A percentile compares a stretch with the other conserved stretches of the same genome.
Conservation (phyloP, 2,888 invertebrate genomes). For the Isotomurus palustris region DNA sequence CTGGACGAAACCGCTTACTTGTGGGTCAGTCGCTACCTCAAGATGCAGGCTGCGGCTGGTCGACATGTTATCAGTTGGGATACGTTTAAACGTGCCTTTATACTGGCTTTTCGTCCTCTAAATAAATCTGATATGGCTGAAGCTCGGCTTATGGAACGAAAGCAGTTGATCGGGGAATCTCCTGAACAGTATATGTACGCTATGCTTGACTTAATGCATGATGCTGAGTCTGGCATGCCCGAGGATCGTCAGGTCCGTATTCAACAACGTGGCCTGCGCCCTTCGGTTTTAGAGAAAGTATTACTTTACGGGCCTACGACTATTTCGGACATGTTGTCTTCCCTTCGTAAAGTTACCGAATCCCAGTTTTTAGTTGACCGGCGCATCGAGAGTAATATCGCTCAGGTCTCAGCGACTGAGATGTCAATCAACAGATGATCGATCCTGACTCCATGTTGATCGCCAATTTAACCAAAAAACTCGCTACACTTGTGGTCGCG, state of each 20-base stretch:
- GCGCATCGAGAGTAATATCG: background rate
- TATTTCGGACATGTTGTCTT: background rate
- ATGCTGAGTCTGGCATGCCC: background rate
- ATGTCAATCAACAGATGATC: too few relatives aligned
- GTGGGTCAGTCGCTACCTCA: too few relatives aligned
- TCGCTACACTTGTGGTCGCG: too few relatives aligned
- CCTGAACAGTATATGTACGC: background rate
- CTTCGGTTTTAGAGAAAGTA: background rate
- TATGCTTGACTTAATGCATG: background rate
- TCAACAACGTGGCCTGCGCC: background rate
- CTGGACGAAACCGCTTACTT: too few relatives aligned
- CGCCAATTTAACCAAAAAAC: too few relatives aligned
- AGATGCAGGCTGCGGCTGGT: too few relatives aligned
- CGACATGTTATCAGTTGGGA: too few relatives aligned
- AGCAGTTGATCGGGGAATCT: background rate
- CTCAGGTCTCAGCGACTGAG: too few relatives aligned
- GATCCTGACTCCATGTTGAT: too few relatives aligned
- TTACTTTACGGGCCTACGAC: background rate
- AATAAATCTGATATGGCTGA: slow-evolving; percentile 13
- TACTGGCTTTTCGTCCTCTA: too few relatives aligned
- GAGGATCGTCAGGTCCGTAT: background rate
- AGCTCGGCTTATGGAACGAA: slow-evolving; percentile 1
- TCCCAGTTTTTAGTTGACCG: background rate
- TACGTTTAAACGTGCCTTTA: too few relatives aligned
- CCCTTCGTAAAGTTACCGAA: background rate